These are phyloP conservation scores for Apodemia zela DNA, from an alignment of 2,888 invertebrate genomes.

Conservation along the genomic window DNA sequence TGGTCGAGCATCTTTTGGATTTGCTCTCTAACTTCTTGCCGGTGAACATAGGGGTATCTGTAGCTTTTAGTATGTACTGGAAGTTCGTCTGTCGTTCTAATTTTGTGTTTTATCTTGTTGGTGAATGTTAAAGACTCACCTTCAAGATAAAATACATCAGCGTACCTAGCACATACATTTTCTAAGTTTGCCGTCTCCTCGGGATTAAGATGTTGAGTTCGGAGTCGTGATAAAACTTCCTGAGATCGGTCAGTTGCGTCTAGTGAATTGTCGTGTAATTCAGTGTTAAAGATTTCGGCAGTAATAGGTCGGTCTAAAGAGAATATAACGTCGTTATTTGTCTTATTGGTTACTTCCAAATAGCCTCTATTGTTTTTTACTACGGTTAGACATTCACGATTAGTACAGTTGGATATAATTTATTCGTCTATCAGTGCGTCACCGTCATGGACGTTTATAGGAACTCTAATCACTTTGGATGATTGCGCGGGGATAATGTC, in stretches of 20 bases:
- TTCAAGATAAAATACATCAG: conserved; percentile 24
- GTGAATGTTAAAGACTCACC: conserved; percentile 22
- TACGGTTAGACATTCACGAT: conserved; percentile 16
- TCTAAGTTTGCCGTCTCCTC: neutral
- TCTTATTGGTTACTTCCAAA: conserved; percentile 18
- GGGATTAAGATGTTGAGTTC: conserved; percentile 20
- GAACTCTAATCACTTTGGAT: conserved; percentile 33
- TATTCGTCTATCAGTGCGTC: conserved; percentile 30
- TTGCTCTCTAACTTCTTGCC: conserved; percentile 8
- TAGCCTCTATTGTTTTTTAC: conserved; percentile 5
- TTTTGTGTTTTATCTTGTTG: conserved; percentile 20
- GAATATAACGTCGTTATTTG: conserved; percentile 15
- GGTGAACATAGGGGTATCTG: conserved; percentile 21
- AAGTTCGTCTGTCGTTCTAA: conserved; percentile 21
- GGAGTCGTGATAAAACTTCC: too few relatives aligned
- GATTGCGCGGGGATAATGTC: conserved; percentile 33
- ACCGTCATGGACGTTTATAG: too few relatives aligned
- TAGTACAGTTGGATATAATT: conserved; percentile 30
- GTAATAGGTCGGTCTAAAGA: neutral
- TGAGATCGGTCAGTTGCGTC: too few relatives aligned
- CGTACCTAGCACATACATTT: conserved; percentile 18
- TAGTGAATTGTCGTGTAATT: too few relatives aligned
- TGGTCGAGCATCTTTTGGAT: conserved; percentile 23
- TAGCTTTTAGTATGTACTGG: conserved; percentile 23
- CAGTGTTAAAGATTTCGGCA: neutral